phyloP scores from a whole-genome alignment of 1,140 invertebrate genomes.

The Eurytemora carolleeae region DNA sequence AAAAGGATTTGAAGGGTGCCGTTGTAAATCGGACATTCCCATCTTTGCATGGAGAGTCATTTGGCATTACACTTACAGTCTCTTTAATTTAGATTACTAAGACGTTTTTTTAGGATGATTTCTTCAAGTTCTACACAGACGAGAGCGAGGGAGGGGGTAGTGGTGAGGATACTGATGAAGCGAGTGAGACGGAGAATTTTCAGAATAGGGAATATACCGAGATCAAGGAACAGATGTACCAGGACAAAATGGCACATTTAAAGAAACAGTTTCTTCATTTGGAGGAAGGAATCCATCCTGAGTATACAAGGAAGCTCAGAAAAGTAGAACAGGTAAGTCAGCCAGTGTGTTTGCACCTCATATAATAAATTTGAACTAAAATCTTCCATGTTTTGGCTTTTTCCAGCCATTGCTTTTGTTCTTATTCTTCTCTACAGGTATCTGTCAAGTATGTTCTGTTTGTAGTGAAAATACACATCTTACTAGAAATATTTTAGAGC shows the following conservation, averaged over 20 bases:
- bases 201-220: not conserved
- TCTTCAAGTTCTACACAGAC: not conserved
- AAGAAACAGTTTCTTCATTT: constrained; percentile 76
- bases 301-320: constrained; percentile 67
- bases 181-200: not conserved
- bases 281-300: constrained; percentile 60
- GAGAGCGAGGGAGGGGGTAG: not conserved
- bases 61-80: no score
- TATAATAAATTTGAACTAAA: not conserved
- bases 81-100: no score
- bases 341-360: not conserved
- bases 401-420: no score
- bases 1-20: no score
- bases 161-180: not conserved
- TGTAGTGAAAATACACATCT: no score
- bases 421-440: no score
- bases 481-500: no score
- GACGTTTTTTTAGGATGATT: not conserved
- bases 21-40: no score
- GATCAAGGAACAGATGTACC: constrained; percentile 21
- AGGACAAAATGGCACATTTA: constrained; percentile 67
- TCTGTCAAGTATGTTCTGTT: no score
- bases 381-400: no score
- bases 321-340: constrained; percentile 50
- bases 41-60: no score